A percentile compares a stretch with the other conserved stretches of the same genome.
Conservation (phyloP, 2,797 vertebrate genomes). For the Sebastes taczanowskii region DNA sequence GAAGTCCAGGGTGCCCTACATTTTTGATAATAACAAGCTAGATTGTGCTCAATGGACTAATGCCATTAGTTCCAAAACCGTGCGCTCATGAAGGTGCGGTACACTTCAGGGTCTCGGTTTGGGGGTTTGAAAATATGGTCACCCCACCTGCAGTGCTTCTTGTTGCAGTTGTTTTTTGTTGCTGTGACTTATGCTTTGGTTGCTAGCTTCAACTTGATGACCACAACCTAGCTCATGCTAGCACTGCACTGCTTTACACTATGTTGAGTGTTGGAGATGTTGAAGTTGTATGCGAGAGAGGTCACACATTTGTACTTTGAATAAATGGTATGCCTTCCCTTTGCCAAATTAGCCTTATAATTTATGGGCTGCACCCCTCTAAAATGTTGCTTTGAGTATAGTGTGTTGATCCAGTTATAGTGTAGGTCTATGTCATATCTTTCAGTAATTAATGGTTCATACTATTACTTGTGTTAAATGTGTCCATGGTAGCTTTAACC, state of each 20-base stretch:
- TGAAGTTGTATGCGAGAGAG: too few relatives aligned
- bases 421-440: background rate
- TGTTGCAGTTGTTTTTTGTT: background rate
- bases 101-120: too few relatives aligned
- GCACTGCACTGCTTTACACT: background rate
- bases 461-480: background rate
- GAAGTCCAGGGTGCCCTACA: too few relatives aligned
- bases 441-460: background rate
- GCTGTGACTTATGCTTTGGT: background rate
- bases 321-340: too few relatives aligned
- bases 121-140: background rate
- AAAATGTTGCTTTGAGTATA: background rate
- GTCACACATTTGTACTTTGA: too few relatives aligned
- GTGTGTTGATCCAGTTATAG: background rate
- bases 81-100: too few relatives aligned
- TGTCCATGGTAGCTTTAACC: background rate
- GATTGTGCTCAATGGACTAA: too few relatives aligned
- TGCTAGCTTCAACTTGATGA: background rate
- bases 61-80: too few relatives aligned
- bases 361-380: background rate
- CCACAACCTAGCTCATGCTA: background rate
- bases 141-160: background rate
- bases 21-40: rapidly evolving
- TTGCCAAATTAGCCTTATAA: too few relatives aligned
- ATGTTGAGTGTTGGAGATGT: background rate